Base-by-base conservation (phyloP, 1,140 invertebrate genomes). In the Vollenhovia emeryi region DNA sequence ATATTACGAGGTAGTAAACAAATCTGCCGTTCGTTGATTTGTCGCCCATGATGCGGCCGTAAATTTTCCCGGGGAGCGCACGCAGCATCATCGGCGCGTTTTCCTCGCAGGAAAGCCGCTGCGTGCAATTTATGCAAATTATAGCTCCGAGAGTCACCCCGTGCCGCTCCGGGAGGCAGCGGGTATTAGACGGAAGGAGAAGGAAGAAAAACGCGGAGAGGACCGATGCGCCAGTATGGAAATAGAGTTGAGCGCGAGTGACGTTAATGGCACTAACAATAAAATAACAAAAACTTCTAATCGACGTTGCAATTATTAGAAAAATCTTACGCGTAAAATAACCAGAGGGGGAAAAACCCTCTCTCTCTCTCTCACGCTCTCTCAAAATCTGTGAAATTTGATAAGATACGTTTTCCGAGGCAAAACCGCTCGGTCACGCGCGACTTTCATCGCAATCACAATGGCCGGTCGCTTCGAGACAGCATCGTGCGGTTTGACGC, bases 401-500 rank as follows among this genome's bases (percentile, higher is more conserved):
- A n/a, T n/a, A n/a, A n/a, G n/a, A n/a, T n/a, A n/a, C n/a, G 3
- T 66, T 80, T 69, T 43, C 64, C 64, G 13, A 33, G 21, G 30
- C 4, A 5, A 18, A 64, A 33, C 7, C 24, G 27, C 30, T n/a
- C n/a, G 48, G 30, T 55, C 78, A 48, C 64, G 33, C 33, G 62
- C 60, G 62, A 71, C 21, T 80, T 71, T 69, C 48, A 62, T 68
- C 11, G 24, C 86, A 88, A 88, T 89, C 85, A 71, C 86, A 82
- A 82, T 88, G 82, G 83, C 36, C 36, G 71, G n/a, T 85, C 69
- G 62, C 78, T 80, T 57, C 84, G 84, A 85, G 88, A 86, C 76
- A 79, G 76, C 76, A 64, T 78, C 71, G 60, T 76, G 87, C 87
- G 88, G 87, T 89, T 89, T 86, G 71, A 89, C 84, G 78, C 88